A percentile compares a stretch with the other conserved stretches of the same genome.
Evolutionary conservation across 1,140 invertebrate species (phyloP).

Genomic region (Linepithema humile): DNA sequence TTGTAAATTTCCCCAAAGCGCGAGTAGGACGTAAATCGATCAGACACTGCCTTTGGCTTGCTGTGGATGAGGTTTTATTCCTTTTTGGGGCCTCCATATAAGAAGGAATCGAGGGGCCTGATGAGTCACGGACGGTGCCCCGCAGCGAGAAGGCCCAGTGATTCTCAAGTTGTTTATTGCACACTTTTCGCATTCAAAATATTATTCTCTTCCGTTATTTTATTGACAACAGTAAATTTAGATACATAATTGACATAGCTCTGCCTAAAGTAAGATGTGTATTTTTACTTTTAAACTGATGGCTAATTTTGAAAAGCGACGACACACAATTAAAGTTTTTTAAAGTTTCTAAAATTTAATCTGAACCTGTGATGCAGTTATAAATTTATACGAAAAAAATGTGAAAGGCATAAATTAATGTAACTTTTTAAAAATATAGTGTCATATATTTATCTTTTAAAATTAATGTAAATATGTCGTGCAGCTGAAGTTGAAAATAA

Average conservation of each 20-base stretch:
- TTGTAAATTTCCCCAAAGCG: constrained; percentile 80
- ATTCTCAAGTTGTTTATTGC: constrained; percentile 71
- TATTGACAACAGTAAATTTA: neutral
- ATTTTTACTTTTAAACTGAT: neutral
- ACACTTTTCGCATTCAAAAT: constrained; percentile 17
- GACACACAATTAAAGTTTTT: neutral
- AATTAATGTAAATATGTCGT: neutral
- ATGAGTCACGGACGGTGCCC: constrained; percentile 84
- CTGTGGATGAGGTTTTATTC: constrained; percentile 80
- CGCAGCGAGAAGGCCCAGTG: constrained; percentile 80
- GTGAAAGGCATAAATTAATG: neutral
- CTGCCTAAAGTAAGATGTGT: neutral
- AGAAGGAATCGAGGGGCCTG: constrained; percentile 83
- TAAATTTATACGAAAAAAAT: neutral
- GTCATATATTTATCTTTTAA: neutral
- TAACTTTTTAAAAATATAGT: neutral
- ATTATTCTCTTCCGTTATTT: neutral
- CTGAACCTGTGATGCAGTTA: too few relatives aligned
- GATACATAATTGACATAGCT: neutral
- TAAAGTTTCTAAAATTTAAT: neutral
- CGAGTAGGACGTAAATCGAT: constrained; percentile 83
- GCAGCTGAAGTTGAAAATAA: neutral
- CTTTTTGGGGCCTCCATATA: constrained; percentile 82
- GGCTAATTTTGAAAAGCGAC: neutral
- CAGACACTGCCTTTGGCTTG: constrained; percentile 79